Evolutionary conservation across 2,797 vertebrate genomes (phyloP).

Genomic region (Sphaeramia orbicularis): DNA sequence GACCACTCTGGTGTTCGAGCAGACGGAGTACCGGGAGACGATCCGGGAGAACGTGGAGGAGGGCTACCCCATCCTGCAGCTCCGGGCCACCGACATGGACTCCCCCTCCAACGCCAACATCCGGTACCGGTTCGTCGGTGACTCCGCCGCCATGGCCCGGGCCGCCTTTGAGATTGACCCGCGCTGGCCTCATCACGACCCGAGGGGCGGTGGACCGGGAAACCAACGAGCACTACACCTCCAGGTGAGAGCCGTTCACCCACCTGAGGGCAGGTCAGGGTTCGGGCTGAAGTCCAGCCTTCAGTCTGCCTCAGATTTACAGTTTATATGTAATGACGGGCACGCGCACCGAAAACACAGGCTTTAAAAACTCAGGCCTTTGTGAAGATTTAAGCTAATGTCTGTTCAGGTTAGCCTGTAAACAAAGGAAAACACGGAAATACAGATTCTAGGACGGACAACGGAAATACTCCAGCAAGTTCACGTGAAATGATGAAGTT

Average conservation of each 20-base stretch:
- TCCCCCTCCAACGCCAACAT: constrained; percentile 95
- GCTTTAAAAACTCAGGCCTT: too few species aligned
- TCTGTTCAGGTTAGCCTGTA: too few species aligned
- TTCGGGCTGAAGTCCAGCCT: too few species aligned
- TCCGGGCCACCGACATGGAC: constrained; percentile 95
- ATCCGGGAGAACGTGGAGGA: constrained; percentile 98
- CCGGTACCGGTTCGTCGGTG: constrained; percentile 95
- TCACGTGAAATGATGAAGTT: too few species aligned
- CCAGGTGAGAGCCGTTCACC: constrained; percentile 87
- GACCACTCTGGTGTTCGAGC: constrained; percentile 96
- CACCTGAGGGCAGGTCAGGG: too few species aligned
- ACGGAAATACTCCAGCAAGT: too few species aligned
- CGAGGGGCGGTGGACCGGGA: constrained; percentile 94
- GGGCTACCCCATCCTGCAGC: constrained; percentile 96
- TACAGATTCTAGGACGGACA: too few species aligned
- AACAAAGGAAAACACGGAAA: too few species aligned
- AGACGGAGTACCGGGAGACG: constrained; percentile 95
- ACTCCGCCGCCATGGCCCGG: constrained; percentile 81
- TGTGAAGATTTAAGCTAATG: too few species aligned
- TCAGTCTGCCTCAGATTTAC: too few species aligned
- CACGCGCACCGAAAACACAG: too few species aligned
- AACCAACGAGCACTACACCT: constrained; percentile 94
- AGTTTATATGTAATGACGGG: too few species aligned
- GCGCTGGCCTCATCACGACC: constrained; percentile 97
- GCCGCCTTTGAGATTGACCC: constrained; percentile 94